phyloP scores from a whole-genome alignment of 1,140 invertebrate species.

The Conus ventricosus region DNA sequence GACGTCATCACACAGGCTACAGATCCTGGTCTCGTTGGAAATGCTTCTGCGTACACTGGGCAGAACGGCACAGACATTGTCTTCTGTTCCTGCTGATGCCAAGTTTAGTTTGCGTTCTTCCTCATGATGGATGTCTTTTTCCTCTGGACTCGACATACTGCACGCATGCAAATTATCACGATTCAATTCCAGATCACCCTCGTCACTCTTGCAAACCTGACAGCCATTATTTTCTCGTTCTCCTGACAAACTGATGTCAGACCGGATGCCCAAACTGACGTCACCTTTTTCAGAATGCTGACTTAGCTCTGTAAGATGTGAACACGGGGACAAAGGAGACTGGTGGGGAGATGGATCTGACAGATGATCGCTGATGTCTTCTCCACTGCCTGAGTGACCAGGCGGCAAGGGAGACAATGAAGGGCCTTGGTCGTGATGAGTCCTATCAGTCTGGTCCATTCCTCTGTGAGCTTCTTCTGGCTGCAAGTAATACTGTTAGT shows the following conservation, averaged over 20 bases:
- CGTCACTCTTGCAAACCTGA: background rate
- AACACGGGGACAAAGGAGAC: background rate
- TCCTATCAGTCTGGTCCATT: background rate
- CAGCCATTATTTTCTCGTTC: background rate
- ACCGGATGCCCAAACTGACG: background rate
- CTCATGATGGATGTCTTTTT: background rate
- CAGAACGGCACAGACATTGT: background rate
- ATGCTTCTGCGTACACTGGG: background rate
- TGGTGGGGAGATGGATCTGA: background rate
- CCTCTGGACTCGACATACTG: background rate
- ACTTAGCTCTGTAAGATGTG: no score
- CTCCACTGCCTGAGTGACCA: background rate
- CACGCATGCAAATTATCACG: background rate
- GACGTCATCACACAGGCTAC: slow-evolving; percentile 31
- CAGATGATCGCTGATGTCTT: background rate
- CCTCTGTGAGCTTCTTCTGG: background rate
- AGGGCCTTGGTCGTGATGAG: background rate
- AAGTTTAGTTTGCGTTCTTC: background rate
- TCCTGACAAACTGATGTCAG: background rate
- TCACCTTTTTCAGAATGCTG: background rate
- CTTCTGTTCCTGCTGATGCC: background rate
- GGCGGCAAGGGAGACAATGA: background rate
- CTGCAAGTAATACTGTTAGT: background rate
- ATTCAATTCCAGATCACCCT: no score
- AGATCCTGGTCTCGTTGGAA: background rate